These are phyloP conservation scores for Lacerta viridis DNA, from an alignment of 2,797 vertebrate species.

Conservation along the genomic window DNA sequence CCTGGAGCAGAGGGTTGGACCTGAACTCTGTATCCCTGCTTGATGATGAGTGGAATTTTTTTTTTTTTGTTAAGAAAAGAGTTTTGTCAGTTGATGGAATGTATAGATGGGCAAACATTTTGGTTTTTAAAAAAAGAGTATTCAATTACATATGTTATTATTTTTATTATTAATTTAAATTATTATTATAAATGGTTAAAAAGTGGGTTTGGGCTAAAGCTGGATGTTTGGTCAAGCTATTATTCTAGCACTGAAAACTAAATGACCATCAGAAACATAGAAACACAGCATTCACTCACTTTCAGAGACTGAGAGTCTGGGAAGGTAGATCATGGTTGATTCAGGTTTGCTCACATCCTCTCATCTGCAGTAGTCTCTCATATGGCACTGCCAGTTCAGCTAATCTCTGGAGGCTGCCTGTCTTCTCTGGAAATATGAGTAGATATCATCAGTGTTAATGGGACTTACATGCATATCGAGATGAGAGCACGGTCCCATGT, in stretches of 20 bases:
- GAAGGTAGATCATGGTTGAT: background rate
- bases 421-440: conserved; percentile 57
- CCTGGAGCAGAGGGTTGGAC: no score
- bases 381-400: background rate
- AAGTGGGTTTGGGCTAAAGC: background rate
- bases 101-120: no score
- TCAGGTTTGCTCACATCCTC: background rate
- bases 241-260: background rate
- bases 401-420: conserved; percentile 45
- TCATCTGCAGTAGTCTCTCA: conserved; percentile 30
- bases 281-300: background rate
- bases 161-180: no score
- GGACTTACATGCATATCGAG: conserved; percentile 43
- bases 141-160: no score
- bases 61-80: no score
- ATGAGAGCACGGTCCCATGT: conserved; percentile 51
- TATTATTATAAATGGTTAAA: no score
- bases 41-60: no score
- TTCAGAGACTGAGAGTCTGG: background rate
- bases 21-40: no score
- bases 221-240: background rate
- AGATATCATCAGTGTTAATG: conserved; percentile 72
- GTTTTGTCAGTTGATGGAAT: no score
- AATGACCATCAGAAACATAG: no score
- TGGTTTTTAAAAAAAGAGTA: no score